phyloP scores from a whole-genome alignment of 2,113 vertebrate species.

The Tetrao urogallus region DNA sequence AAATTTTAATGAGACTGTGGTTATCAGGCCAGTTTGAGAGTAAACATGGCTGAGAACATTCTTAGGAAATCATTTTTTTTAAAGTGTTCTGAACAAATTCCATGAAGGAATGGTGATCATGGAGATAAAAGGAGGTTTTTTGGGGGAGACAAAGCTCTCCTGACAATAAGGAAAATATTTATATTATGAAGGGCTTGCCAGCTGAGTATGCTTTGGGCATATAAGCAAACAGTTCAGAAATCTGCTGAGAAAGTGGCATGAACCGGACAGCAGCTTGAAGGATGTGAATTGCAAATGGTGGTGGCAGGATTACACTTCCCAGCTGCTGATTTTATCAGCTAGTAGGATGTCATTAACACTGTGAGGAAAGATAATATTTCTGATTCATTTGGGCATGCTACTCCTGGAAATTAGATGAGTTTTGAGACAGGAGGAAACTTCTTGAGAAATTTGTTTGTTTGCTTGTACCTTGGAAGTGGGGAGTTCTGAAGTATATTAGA shows the following conservation, averaged over 20 bases:
- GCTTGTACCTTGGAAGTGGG: not conserved
- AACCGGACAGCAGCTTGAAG: conserved; percentile 14
- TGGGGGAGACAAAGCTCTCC: not conserved
- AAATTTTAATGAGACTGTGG: not conserved
- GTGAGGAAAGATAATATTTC: conserved; percentile 7
- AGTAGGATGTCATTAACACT: conserved; percentile 38
- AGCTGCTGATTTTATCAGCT: conserved; percentile 39
- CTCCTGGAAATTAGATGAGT: not conserved
- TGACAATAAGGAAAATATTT: not conserved
- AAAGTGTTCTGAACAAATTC: not conserved
- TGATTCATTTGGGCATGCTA: not conserved
- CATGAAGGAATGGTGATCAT: not conserved
- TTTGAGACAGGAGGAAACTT: not conserved
- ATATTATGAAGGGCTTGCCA: not conserved
- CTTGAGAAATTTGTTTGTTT: not conserved
- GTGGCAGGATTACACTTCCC: conserved; percentile 18
- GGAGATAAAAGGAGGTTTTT: not conserved
- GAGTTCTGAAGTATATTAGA: not conserved
- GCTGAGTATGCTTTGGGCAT: not conserved
- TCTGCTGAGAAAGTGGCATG: not conserved
- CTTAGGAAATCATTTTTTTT: not conserved
- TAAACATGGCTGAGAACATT: not conserved
- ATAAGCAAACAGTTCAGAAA: conserved; percentile 7
- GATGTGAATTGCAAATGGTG: conserved; percentile 1
- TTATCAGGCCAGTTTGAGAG: not conserved